phyloP scores from a whole-genome alignment of 1,140 invertebrate genomes.

The Pteromalus puparum region DNA sequence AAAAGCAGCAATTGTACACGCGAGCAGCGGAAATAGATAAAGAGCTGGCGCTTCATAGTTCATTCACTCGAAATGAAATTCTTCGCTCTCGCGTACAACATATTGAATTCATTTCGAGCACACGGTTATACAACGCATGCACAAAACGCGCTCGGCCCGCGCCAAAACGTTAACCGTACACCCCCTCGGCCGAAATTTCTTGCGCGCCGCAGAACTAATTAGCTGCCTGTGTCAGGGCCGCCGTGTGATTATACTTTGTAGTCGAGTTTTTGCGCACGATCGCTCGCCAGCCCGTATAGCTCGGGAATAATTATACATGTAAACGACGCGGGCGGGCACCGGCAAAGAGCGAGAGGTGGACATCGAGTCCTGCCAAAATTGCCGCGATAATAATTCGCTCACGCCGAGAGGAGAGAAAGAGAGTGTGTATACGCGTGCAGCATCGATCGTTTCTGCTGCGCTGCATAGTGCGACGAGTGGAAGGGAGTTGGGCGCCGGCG shows the following conservation, averaged over 20 bases:
- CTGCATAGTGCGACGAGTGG: background rate
- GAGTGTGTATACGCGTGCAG: background rate
- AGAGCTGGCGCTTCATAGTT: background rate
- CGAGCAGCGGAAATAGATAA: background rate
- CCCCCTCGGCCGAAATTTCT: background rate
- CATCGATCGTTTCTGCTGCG: background rate
- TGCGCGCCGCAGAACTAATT: background rate
- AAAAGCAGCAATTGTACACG: background rate
- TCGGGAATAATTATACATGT: conserved; percentile 45
- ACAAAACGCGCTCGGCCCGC: background rate
- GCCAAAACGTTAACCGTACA: background rate
- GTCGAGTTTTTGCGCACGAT: background rate
- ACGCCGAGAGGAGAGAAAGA: background rate
- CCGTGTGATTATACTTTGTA: background rate
- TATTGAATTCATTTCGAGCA: background rate
- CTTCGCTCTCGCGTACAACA: background rate
- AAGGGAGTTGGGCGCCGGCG: background rate
- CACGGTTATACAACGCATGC: too few relatives aligned
- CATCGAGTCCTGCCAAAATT: background rate
- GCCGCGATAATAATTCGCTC: conserved; percentile 24
- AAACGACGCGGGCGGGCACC: background rate
- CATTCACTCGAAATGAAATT: background rate
- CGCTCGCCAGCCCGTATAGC: background rate
- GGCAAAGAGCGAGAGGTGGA: background rate
- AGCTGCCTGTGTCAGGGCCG: background rate